Evolutionary conservation across 2,888 invertebrate species (phyloP).

Genomic region (Rhingia rostrata): DNA sequence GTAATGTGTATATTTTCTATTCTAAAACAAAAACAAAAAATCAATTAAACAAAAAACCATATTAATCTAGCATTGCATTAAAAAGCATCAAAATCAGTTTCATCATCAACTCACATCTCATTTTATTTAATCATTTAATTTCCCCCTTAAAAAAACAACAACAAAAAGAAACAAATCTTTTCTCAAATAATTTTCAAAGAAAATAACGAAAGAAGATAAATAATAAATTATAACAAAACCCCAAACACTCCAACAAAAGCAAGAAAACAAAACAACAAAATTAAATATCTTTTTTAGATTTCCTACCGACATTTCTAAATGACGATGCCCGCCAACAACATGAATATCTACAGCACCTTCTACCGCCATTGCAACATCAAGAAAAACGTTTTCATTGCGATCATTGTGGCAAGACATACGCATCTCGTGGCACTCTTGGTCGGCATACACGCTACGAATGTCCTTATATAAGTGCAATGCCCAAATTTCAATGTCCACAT

Average conservation of each 20-base stretch:
- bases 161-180: conserved; percentile 15
- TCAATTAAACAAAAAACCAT: not conserved
- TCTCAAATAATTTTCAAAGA: conserved; percentile 54
- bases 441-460: conserved; percentile 88
- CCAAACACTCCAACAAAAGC: conserved; percentile 30
- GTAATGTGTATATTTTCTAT: conserved; percentile 74
- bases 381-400: conserved; percentile 75
- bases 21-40: conserved; percentile 48
- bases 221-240: conserved; percentile 9
- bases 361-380: conserved; percentile 40
- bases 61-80: conserved; percentile 49
- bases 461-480: conserved; percentile 87
- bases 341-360: conserved; percentile 29
- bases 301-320: conserved; percentile 58
- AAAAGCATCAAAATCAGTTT: conserved; percentile 34
- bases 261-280: conserved; percentile 49
- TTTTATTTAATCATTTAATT: conserved; percentile 25
- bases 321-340: conserved; percentile 46
- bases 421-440: conserved; percentile 84
- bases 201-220: conserved; percentile 32
- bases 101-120: conserved; percentile 41
- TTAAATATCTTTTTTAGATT: conserved; percentile 70
- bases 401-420: conserved; percentile 77
- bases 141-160: not conserved
- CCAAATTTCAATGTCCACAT: conserved; percentile 88